phyloP scores from a whole-genome alignment of 2,888 invertebrate genomes.

The Gymnocheta viridis region DNA sequence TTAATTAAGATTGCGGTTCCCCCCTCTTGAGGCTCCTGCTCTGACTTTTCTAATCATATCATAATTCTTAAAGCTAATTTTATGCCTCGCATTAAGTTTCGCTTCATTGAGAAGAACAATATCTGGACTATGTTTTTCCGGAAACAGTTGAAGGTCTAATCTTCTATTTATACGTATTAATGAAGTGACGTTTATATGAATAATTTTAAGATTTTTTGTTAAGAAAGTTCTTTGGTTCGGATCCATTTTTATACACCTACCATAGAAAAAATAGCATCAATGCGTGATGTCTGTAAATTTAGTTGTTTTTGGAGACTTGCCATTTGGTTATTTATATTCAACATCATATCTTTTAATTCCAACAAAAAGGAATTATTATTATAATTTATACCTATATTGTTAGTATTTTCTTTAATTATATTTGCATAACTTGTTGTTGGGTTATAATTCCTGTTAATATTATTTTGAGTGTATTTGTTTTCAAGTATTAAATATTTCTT shows the following conservation, averaged over 20 bases:
- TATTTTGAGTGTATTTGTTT: no score
- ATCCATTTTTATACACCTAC: background rate
- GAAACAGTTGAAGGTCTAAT: background rate
- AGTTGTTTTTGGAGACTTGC: background rate
- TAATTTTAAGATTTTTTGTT: background rate
- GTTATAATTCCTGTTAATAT: background rate
- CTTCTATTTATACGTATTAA: background rate
- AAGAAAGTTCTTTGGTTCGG: background rate
- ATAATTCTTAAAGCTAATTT: background rate
- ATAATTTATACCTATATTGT: background rate
- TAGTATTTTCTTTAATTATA: background rate
- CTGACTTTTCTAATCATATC: constrained; percentile 7
- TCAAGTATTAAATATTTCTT: background rate
- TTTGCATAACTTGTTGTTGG: background rate
- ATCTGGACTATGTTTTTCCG: background rate
- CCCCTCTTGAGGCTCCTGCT: background rate
- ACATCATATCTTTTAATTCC: background rate
- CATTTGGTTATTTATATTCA: background rate
- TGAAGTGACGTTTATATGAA: background rate
- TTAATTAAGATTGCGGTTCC: no score
- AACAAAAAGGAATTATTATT: background rate
- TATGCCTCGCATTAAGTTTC: constrained; percentile 19
- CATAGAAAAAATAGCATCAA: background rate
- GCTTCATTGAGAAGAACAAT: constrained; percentile 28
- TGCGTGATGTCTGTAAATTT: background rate